Percentiles rank a stretch among this genome's conserved stretches.
phyloP scores from a whole-genome alignment of 2,797 vertebrate genomes.

The Macropodus opercularis region DNA sequence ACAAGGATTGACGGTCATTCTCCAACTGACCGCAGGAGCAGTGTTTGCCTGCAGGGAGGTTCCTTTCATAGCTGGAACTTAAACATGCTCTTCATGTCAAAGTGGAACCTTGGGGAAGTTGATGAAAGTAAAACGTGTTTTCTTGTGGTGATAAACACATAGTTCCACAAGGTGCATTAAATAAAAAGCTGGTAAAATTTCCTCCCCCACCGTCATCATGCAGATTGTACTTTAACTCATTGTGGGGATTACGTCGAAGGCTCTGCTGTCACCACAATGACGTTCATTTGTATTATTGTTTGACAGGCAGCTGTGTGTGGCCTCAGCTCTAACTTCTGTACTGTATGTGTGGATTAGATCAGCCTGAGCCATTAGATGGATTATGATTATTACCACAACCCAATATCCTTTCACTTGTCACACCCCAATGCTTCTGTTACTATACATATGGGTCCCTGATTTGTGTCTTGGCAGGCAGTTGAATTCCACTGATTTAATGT shows the following conservation, averaged over 20 bases:
- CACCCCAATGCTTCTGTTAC: conserved; percentile 25
- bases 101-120: not conserved
- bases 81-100: not conserved
- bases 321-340: conserved; percentile 49
- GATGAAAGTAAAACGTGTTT: conserved; percentile 20
- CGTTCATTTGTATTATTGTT: conserved; percentile 79
- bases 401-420: conserved; percentile 42
- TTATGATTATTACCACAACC: conserved; percentile 62
- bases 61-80: not conserved
- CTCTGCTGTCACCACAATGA: conserved; percentile 33
- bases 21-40: not conserved
- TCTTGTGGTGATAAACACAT: conserved; percentile 1
- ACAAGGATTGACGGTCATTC: not conserved
- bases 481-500: conserved; percentile 1
- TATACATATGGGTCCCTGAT: conserved; percentile 23
- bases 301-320: conserved; percentile 57
- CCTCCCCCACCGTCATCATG: conserved; percentile 31
- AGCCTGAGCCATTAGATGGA: conserved; percentile 73
- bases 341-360: conserved; percentile 72
- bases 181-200: conserved; percentile 32
- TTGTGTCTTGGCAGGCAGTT: conserved; percentile 7
- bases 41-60: not conserved
- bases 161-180: conserved; percentile 14
- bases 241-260: conserved; percentile 71
- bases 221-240: conserved; percentile 52